These are phyloP conservation scores for Anabas testudineus DNA, from an alignment of 2,797 vertebrate species.

Conservation along the genomic window DNA sequence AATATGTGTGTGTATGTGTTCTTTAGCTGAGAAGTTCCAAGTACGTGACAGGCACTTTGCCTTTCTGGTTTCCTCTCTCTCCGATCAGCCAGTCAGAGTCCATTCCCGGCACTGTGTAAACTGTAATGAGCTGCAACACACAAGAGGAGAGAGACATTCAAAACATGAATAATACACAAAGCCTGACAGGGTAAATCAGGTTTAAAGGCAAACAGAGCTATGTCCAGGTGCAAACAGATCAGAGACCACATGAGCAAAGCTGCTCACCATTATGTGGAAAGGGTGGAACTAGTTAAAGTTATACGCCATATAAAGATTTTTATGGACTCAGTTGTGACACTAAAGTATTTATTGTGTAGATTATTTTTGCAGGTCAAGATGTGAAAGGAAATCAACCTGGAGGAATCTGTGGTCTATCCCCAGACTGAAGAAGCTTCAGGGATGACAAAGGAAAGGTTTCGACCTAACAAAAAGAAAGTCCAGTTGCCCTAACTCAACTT, in stretches of 20 bases:
- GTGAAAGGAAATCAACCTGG: too few relatives aligned
- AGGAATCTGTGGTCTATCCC: too few relatives aligned
- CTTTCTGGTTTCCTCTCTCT: slow-evolving; percentile 93
- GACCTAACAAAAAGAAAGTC: too few relatives aligned
- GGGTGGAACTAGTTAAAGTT: not conserved
- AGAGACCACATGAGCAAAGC: too few relatives aligned
- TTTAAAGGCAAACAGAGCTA: not conserved
- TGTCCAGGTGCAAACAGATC: not conserved
- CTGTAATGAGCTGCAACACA: slow-evolving; percentile 91
- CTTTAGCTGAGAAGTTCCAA: slow-evolving; percentile 95
- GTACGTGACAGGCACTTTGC: slow-evolving; percentile 96
- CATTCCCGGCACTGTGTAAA: slow-evolving; percentile 96
- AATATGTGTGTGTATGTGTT: not conserved
- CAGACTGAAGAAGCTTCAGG: too few relatives aligned
- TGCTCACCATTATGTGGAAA: too few relatives aligned
- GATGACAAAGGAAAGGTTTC: too few relatives aligned
- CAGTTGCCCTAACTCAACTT: too few relatives aligned
- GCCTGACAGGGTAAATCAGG: not conserved
- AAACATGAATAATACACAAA: not conserved
- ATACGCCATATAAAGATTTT: not conserved
- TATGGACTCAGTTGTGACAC: not conserved
- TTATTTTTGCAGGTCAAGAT: too few relatives aligned
- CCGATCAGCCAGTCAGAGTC: slow-evolving; percentile 97
- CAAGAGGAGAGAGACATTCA: not conserved
- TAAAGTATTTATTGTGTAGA: not conserved